These are phyloP conservation scores for Phorcus lineatus DNA, from an alignment of 2,888 invertebrate species.

Conservation along the genomic window DNA sequence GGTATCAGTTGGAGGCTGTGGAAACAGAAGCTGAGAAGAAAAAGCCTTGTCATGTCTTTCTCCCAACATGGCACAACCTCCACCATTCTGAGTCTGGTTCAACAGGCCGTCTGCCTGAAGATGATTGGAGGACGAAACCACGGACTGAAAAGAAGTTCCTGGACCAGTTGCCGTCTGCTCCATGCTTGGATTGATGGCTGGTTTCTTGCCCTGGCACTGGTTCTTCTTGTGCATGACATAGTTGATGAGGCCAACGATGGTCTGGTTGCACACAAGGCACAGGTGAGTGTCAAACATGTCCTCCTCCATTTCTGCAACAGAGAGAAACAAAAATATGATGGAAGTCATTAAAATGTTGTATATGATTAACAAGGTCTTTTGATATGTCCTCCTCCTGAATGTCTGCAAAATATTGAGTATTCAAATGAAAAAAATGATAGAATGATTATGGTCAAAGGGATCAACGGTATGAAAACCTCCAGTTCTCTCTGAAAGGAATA, in stretches of 20 bases:
- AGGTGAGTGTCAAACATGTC: conserved; percentile 79
- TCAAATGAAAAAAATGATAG: too few relatives aligned
- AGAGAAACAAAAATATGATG: background rate
- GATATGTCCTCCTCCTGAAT: too few relatives aligned
- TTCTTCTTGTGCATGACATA: conserved; percentile 89
- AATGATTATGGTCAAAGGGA: too few relatives aligned
- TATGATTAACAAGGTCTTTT: too few relatives aligned
- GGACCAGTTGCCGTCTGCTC: background rate
- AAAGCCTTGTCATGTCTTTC: background rate
- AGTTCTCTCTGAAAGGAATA: too few relatives aligned
- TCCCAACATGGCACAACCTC: background rate
- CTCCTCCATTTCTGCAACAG: conserved; percentile 3
- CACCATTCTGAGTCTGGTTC: background rate
- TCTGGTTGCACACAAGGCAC: conserved; percentile 90
- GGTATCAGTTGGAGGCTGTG: background rate
- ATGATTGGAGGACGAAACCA: background rate
- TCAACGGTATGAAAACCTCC: too few relatives aligned
- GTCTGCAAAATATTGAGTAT: too few relatives aligned
- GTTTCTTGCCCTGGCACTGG: conserved; percentile 77
- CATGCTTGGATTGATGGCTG: background rate
- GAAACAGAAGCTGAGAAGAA: background rate
- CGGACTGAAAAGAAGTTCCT: background rate
- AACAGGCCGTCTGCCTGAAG: background rate
- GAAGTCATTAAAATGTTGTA: background rate
- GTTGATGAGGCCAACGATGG: conserved; percentile 89